A percentile compares a stretch with the other conserved stretches of the same genome.
phyloP scores from a whole-genome alignment of 1,140 invertebrate species.

The Littorina saxatilis region DNA sequence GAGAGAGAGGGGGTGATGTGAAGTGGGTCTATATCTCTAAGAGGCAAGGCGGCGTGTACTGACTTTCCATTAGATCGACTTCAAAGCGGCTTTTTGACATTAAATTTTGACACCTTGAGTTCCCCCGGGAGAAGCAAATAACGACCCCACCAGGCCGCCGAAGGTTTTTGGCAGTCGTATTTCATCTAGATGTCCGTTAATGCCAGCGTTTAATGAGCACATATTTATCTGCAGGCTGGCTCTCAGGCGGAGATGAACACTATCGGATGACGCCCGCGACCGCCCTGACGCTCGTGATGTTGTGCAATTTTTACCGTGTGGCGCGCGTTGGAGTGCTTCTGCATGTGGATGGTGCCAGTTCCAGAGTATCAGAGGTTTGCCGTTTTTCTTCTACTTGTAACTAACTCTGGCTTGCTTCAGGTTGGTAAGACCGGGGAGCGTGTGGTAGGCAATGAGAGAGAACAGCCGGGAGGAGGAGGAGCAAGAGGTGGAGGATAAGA shows the following conservation, averaged over 20 bases:
- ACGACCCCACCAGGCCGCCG: conserved; percentile 14
- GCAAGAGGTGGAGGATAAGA: no score
- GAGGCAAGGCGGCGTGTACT: conserved; percentile 26
- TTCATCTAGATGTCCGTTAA: conserved; percentile 38
- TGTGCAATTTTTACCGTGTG: conserved; percentile 22
- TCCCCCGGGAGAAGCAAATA: not conserved
- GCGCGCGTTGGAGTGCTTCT: not conserved
- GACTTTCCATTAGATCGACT: conserved; percentile 49
- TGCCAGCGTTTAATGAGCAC: conserved; percentile 37
- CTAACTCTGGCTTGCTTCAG: no score
- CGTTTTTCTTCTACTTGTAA: not conserved
- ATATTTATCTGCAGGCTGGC: conserved; percentile 35
- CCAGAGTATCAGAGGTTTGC: no score
- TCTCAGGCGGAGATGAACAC: not conserved
- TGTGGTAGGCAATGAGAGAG: no score
- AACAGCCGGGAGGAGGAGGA: no score
- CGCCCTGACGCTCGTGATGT: conserved; percentile 9
- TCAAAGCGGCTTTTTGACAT: conserved; percentile 39
- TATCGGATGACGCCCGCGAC: conserved; percentile 14
- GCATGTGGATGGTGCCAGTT: not conserved
- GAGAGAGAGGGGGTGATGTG: not conserved
- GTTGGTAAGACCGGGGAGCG: no score
- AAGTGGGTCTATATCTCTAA: conserved; percentile 7
- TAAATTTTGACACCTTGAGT: conserved; percentile 35
- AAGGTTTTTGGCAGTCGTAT: conserved; percentile 29